Evolutionary conservation across 2,797 vertebrate species (phyloP).

Genomic region (Thunnus albacares): DNA sequence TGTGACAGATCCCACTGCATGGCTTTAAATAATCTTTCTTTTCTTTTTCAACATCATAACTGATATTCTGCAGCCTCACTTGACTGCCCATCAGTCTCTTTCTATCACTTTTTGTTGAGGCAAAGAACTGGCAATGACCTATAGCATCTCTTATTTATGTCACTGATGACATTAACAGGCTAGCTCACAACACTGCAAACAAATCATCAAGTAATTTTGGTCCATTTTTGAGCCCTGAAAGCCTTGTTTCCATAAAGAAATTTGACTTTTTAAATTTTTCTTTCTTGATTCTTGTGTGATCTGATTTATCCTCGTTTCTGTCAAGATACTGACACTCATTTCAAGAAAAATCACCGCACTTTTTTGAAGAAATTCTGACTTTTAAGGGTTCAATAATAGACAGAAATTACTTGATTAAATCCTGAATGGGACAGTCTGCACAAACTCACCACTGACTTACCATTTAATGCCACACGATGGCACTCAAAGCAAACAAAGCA

Average conservation of each 20-base stretch:
- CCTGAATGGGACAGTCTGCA: neutral
- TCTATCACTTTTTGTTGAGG: neutral
- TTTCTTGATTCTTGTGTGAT: neutral
- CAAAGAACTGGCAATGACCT: no score
- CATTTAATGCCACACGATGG: conserved; percentile 29
- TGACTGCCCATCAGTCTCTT: neutral
- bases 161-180: no score
- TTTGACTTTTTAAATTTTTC: no score
- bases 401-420: neutral
- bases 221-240: no score
- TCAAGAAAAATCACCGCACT: neutral
- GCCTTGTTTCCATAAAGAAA: neutral
- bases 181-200: no score
- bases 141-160: no score
- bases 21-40: neutral
- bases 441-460: neutral
- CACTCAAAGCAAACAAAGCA: neutral
- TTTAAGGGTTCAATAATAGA: neutral
- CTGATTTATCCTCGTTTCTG: neutral
- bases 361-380: neutral
- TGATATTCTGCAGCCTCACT: neutral
- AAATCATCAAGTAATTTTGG: no score
- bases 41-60: no score
- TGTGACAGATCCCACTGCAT: neutral
- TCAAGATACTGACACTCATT: neutral